A percentile compares a stretch with the other conserved stretches of the same genome.
Conservation (phyloP, 1,140 invertebrate species). For the Scylla paramamosain region DNA sequence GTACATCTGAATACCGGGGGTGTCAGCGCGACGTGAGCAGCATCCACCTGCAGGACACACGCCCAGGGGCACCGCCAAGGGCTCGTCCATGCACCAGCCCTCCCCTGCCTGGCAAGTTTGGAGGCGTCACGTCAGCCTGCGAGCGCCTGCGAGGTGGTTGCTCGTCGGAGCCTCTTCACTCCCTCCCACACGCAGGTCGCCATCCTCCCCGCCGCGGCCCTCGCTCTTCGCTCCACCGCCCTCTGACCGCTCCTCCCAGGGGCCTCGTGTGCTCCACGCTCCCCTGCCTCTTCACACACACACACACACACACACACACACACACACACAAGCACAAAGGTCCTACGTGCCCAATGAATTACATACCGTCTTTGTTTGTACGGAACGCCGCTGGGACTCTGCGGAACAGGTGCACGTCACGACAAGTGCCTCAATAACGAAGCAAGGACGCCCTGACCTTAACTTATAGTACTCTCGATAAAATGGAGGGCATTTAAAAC, state of each 20-base stretch:
- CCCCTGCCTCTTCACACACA: neutral
- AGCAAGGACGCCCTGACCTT: neutral
- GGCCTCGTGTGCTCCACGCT: neutral
- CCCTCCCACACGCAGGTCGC: neutral
- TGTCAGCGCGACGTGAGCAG: neutral
- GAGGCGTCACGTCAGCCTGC: neutral
- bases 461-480: neutral
- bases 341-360: conserved; percentile 33
- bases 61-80: neutral
- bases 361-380: conserved; percentile 31
- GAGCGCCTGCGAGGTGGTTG: conserved; percentile 6
- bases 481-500: neutral
- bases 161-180: neutral
- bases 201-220: conserved; percentile 48
- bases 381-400: neutral
- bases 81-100: neutral
- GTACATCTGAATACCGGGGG: neutral
- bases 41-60: neutral
- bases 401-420: neutral
- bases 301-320: neutral
- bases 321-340: neutral
- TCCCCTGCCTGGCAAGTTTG: neutral
- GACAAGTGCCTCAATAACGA: neutral
- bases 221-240: neutral
- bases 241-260: neutral